Evolutionary conservation across 2,113 vertebrate genomes (phyloP).

Genomic region (Setophaga coronata): DNA sequence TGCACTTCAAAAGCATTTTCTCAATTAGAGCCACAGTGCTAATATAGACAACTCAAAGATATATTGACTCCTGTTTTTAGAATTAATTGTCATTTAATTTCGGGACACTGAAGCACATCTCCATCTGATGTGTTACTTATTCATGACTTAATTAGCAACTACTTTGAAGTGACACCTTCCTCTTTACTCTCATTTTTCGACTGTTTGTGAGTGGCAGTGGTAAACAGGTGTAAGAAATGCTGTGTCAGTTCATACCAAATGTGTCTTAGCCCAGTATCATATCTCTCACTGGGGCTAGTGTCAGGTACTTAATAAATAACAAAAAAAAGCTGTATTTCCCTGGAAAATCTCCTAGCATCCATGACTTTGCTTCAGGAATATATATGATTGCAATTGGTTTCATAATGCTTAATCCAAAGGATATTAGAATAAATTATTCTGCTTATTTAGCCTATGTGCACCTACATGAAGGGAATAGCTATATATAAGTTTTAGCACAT

Average conservation of each 20-base stretch:
- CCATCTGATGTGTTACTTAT: conserved; percentile 10
- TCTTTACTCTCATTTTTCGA: background rate
- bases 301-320: background rate
- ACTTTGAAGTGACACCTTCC: background rate
- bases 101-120: background rate
- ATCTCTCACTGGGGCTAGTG: background rate
- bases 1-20: background rate
- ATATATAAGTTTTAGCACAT: background rate
- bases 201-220: background rate
- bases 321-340: background rate
- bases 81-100: conserved; percentile 11
- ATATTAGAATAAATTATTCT: background rate
- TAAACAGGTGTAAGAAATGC: background rate
- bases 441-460: background rate
- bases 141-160: conserved; percentile 6
- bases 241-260: background rate
- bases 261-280: background rate
- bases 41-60: background rate
- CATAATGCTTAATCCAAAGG: background rate
- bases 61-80: background rate
- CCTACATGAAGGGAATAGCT: background rate
- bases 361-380: background rate
- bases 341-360: background rate
- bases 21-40: background rate
- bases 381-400: background rate